Percentiles rank a stretch among this genome's conserved stretches.
Conservation (phyloP, 2,888 invertebrate genomes). For the Stegophylla sp. region DNA sequence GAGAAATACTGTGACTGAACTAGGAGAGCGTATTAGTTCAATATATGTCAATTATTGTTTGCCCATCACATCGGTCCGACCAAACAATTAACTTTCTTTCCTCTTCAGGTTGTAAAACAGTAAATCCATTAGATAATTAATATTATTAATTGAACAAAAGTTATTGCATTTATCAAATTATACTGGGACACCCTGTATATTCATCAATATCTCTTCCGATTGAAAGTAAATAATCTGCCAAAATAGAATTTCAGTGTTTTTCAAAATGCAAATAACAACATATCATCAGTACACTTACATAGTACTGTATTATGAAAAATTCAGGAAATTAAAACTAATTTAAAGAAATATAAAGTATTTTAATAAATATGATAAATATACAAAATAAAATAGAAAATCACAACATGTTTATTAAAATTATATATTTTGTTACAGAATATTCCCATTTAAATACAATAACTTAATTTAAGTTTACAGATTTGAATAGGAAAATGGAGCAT, state of each 20-base stretch:
- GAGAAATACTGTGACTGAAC: background rate
- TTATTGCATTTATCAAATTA: no score
- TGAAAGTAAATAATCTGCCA: no score
- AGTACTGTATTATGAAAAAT: no score
- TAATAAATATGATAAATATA: no score
- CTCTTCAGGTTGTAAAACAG: background rate
- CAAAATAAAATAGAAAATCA: conserved; percentile 48
- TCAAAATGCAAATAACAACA: background rate
- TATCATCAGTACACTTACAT: background rate
- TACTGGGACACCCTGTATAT: no score
- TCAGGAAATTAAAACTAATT: no score
- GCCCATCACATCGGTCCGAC: background rate
- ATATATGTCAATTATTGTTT: background rate
- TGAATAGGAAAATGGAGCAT: conserved; percentile 48
- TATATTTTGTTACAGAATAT: conserved; percentile 43
- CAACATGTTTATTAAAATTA: conserved; percentile 56
- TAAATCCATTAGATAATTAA: background rate
- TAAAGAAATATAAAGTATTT: no score
- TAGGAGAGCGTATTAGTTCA: background rate
- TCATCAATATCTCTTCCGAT: no score
- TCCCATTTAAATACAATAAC: conserved; percentile 25
- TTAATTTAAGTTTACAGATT: conserved; percentile 31
- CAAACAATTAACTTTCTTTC: background rate
- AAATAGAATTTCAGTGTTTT: no score
- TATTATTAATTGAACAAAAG: no score